Conservation (phyloP, 2,888 invertebrate genomes). For the Macrosoma leucophasiata region DNA sequence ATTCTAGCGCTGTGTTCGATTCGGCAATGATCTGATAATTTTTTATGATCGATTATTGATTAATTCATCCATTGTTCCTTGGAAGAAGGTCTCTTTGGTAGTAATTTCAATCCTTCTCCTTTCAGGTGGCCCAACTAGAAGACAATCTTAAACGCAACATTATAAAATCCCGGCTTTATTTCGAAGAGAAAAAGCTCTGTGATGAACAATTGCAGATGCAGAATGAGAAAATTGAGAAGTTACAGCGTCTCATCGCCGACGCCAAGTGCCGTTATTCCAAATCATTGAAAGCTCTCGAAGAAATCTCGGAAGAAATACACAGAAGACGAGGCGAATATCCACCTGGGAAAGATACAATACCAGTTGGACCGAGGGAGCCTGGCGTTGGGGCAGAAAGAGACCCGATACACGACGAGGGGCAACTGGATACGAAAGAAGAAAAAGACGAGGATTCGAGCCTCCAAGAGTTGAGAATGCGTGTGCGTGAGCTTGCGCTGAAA, state of each 20-base stretch:
- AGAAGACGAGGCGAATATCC: conserved; percentile 77
- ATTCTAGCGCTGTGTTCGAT: no score
- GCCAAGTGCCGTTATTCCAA: conserved; percentile 89
- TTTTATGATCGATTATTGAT: no score
- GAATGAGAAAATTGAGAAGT: conserved; percentile 86
- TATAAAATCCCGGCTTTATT: conserved; percentile 91
- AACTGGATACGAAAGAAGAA: conserved; percentile 34
- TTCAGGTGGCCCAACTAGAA: conserved; percentile 84
- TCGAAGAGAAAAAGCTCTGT: conserved; percentile 91
- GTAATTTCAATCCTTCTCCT: conserved; percentile 8
- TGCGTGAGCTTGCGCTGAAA: conserved; percentile 82
- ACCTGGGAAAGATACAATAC: conserved; percentile 59
- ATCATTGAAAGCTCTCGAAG: conserved; percentile 88
- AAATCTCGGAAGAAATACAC: conserved; percentile 95
- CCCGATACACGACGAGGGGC: conserved; percentile 57
- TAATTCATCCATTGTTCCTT: no score
- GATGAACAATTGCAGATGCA: conserved; percentile 90
- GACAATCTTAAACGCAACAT: conserved; percentile 89
- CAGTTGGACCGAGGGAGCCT: conserved; percentile 78
- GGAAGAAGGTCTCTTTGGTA: background rate
- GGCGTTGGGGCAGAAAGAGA: conserved; percentile 85
- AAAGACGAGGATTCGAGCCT: conserved; percentile 75
- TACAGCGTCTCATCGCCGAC: conserved; percentile 86
- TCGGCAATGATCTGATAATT: no score
- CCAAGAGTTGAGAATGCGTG: conserved; percentile 80